These are phyloP conservation scores for Arrhamphus sclerolepis DNA, from an alignment of 2,797 vertebrate species.

Conservation along the genomic window DNA sequence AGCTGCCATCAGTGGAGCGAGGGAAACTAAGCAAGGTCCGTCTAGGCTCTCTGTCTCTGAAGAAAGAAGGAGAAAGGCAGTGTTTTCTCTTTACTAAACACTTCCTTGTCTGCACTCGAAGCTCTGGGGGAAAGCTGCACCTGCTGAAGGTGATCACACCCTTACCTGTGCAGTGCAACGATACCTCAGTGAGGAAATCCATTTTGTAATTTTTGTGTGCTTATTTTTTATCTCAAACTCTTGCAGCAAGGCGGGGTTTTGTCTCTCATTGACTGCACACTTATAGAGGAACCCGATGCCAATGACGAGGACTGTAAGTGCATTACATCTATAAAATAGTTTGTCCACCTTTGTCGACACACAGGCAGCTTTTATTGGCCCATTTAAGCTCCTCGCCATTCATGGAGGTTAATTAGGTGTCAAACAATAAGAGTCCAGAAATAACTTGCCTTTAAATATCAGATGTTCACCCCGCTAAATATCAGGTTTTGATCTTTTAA, in stretches of 20 bases:
- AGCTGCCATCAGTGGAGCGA: slow-evolving; percentile 95
- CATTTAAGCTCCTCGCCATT: slow-evolving; percentile 36
- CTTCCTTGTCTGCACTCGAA: slow-evolving; percentile 97
- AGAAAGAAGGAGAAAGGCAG: slow-evolving; percentile 98
- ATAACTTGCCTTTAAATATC: slow-evolving; percentile 72
- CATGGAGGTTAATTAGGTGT: slow-evolving; percentile 78
- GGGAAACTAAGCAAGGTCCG: slow-evolving; percentile 98
- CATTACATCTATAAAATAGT: slow-evolving; percentile 17
- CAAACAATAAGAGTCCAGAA: slow-evolving; percentile 65
- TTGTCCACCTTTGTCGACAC: not conserved
- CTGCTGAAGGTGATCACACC: slow-evolving; percentile 88
- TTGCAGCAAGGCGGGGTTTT: slow-evolving; percentile 95
- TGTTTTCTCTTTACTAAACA: slow-evolving; percentile 99
- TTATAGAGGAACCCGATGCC: slow-evolving; percentile 93
- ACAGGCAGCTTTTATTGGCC: slow-evolving; percentile 26
- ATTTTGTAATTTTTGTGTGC: not conserved
- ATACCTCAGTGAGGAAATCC: not conserved
- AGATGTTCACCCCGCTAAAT: slow-evolving; percentile 72
- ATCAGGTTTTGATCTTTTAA: slow-evolving; percentile 67
- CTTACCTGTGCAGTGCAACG: not conserved
- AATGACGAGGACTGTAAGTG: slow-evolving; percentile 95
- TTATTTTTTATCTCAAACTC: slow-evolving; percentile 44
- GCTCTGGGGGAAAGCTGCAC: slow-evolving; percentile 97
- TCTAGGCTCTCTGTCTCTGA: slow-evolving; percentile 93
- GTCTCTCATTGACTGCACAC: slow-evolving; percentile 93